A percentile compares a stretch with the other conserved stretches of the same genome.
Evolutionary conservation across 1,140 invertebrate genomes (phyloP).

Genomic region (Papilio xuthus): DNA sequence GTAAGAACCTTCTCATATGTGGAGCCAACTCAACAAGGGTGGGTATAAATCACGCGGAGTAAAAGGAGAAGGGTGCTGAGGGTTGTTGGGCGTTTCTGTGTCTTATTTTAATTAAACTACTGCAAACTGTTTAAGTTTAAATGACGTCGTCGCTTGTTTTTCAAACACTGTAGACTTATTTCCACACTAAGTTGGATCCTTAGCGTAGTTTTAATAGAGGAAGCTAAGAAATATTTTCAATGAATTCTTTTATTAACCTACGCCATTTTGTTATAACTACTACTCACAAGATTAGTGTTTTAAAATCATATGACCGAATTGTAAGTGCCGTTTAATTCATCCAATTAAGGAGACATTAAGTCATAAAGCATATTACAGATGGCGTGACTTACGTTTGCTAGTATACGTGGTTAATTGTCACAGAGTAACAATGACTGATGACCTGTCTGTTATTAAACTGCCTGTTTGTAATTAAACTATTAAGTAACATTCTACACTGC

Average conservation of each 20-base stretch:
- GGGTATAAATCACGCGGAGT: constrained; percentile 51
- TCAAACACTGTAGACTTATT: too few species aligned
- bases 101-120: constrained; percentile 45
- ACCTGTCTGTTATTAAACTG: constrained; percentile 14
- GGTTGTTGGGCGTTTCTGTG: not conserved
- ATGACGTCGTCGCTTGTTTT: too few species aligned
- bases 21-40: constrained; percentile 47
- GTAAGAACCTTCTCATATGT: constrained; percentile 43
- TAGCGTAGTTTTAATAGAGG: not conserved
- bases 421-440: constrained; percentile 19
- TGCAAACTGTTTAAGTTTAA: not conserved
- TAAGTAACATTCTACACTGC: not conserved
- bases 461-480: constrained; percentile 3
- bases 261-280: too few species aligned
- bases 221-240: not conserved
- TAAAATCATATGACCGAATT: not conserved
- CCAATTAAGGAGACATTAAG: constrained; percentile 12
- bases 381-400: not conserved
- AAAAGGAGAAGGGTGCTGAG: not conserved
- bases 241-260: not conserved
- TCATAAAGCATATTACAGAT: constrained; percentile 1
- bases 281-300: too few species aligned
- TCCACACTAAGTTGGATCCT: too few species aligned
- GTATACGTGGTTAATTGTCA: not conserved
- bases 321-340: constrained; percentile 13